Percentiles rank a stretch among this genome's conserved stretches.
Evolutionary conservation across 2,888 invertebrate species (phyloP).

Genomic region (Cremastinae sp.): DNA sequence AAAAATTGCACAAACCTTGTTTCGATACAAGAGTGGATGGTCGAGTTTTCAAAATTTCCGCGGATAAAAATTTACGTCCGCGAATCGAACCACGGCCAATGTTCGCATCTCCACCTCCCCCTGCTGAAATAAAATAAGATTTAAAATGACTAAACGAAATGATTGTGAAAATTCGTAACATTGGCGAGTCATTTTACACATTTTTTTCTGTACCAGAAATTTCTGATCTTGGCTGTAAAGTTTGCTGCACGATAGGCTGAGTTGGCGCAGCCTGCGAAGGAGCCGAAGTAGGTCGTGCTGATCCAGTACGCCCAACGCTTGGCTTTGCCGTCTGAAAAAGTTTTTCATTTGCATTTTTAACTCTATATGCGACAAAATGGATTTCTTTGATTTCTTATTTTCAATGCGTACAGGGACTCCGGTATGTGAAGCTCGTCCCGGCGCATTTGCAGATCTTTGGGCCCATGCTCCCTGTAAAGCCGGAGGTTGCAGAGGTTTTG

Average conservation of each 20-base stretch:
- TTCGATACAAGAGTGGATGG: constrained; percentile 73
- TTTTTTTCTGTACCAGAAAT: no score
- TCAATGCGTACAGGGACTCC: constrained; percentile 35
- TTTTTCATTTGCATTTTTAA: no score
- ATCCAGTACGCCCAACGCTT: no score
- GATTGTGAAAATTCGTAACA: no score
- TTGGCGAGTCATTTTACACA: no score
- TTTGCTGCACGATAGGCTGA: no score
- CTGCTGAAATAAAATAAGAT: constrained; percentile 46
- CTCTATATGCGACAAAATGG: neutral
- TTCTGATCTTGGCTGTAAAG: no score
- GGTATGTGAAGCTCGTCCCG: constrained; percentile 14
- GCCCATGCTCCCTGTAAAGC: neutral
- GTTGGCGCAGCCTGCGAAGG: no score
- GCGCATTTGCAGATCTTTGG: constrained; percentile 10
- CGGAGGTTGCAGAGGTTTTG: neutral
- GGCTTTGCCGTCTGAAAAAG: no score
- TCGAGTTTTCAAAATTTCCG: constrained; percentile 80
- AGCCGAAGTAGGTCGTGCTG: no score
- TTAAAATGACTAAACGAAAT: constrained; percentile 10
- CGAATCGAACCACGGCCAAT: constrained; percentile 83
- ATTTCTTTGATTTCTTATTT: no score
- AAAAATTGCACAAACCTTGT: constrained; percentile 69
- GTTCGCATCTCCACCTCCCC: constrained; percentile 75
- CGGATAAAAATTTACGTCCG: constrained; percentile 81